Percentiles rank a stretch among this genome's conserved stretches.
Conservation (phyloP, 2,797 vertebrate species). For the Hydrocynus forskahlii region DNA sequence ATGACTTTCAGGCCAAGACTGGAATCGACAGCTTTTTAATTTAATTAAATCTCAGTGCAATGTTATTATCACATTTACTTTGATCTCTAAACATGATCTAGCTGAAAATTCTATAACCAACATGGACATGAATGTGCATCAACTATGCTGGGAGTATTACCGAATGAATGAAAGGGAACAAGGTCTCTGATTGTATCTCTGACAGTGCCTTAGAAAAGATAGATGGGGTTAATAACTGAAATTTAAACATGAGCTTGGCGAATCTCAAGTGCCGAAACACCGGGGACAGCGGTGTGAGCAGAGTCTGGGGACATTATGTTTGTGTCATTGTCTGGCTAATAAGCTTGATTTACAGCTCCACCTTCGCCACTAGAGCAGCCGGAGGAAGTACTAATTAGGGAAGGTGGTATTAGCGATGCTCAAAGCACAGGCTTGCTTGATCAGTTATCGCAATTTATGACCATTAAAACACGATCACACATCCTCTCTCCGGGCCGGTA, state of each 20-base stretch:
- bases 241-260: neutral
- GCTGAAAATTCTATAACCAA: neutral
- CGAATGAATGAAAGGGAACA: neutral
- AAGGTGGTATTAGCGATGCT: slow-evolving; percentile 61
- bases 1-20: no score
- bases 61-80: no score
- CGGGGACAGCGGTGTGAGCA: slow-evolving; percentile 19
- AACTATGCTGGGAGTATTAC: neutral
- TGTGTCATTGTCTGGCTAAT: slow-evolving; percentile 65
- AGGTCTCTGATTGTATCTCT: neutral
- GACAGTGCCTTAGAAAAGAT: neutral
- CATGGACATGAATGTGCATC: neutral
- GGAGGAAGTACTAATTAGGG: slow-evolving; percentile 71
- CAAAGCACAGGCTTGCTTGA: slow-evolving; percentile 58
- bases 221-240: slow-evolving; percentile 1
- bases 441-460: slow-evolving; percentile 68
- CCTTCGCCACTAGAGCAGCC: slow-evolving; percentile 66
- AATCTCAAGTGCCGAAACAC: neutral
- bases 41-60: no score
- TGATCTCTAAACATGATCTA: no score
- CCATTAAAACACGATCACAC: slow-evolving; percentile 44
- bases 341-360: slow-evolving; percentile 67
- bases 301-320: slow-evolving; percentile 56
- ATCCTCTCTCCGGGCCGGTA: slow-evolving; percentile 18
- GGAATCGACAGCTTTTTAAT: no score